Evolutionary conservation across 2,888 invertebrate species (phyloP), one percentile per base, ranked within the genome.

Genomic region (Mimachlamys varia): DNA sequence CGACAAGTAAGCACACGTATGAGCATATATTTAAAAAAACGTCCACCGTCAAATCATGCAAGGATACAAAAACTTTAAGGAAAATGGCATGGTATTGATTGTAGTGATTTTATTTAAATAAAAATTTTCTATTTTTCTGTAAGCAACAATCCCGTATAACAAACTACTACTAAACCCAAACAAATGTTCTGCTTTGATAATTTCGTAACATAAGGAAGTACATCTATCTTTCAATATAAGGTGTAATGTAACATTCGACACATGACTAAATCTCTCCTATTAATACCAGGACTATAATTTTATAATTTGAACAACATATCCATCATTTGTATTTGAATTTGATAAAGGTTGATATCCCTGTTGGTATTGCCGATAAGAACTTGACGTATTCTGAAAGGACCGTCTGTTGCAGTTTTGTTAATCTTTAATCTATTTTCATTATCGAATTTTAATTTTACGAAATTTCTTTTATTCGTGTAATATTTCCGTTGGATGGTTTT

Each of bases 371-470:
- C 33, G 76, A 10, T 33, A 33, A 76, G 10, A 76, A 76, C 27
- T 22, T 33, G 33, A 76, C 27, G 27, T 12, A 76, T 12, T 33
- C 22, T 76, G 76, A 76, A 76, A 27, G 76, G 33, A 76, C 33
- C 76, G 27, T 76, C 76, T 76, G 76, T 76, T 76, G 76, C 76
- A 76, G 33, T 33, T 76, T 22, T 76, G 10, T 76, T 27, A 76
- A 76, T 76, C 27, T 76, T 76, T 76, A 76, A 76, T 76, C 76
- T 76, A 76, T 76, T 76, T 76, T 76, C 76, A 76, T 76, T 76
- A 76, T 76, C 76, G 27, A 33, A 76, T 76, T 76, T 76, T 76
- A 76, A 76, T 76, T 76, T 76, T 33, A 76, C 76, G 1, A 33
- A 76, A 76, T 76, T 27, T 76, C 76, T 33, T 76, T 76, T 76